Base-by-base conservation (phyloP, 2,888 invertebrate species). In the Coremacera marginata region DNA sequence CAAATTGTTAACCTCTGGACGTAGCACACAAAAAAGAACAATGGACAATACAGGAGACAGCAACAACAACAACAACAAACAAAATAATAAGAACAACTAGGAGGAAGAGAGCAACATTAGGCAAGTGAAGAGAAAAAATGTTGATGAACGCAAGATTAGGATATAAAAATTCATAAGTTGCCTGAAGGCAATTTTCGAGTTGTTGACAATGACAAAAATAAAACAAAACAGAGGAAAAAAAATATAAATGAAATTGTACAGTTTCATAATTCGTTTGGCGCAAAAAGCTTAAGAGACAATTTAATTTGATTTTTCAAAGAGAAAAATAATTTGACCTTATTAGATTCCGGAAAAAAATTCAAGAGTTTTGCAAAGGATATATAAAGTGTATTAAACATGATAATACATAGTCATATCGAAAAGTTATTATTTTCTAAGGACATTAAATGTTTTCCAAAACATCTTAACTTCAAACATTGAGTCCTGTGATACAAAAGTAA, bases 151-250 rank as follows among this genome's bases (percentile, higher is more conserved):
- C 76, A 75, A 79, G 80, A 83, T 83, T 81, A 81, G 77, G 80
- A 81, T 80, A 82, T 82, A 83, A 82, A 84, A 83, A 84, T 84
- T 81, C 83, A 83, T 82, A 83, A 82, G 78, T 79, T 84, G 78
- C 80, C 82, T 77, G 80, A 31, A 76, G 80, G 81, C 82, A 81
- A 81, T 82, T 75, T 81, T 75, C 77, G 78, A 77, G 78, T 77
- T 81, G 82, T 81, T 82, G 83, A 84, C 82, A 83, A 82, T 57
- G 77, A 74, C 63, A 52, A 65, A 49, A 52, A 63, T 16, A 65
- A 74, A 34, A 2, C n/a, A n/a, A 63, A 14, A 27, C 5, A 2
- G 31, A 25, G 27, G 14, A 31, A 27, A 27, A 27, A 25, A 27
- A 22, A 34, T 11, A 0, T 4, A 25, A 62, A 62, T 31, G 16